Evolutionary conservation across 2,888 invertebrate genomes (phyloP), one percentile per base, ranked within the genome.

Genomic region (Erynnis tages): DNA sequence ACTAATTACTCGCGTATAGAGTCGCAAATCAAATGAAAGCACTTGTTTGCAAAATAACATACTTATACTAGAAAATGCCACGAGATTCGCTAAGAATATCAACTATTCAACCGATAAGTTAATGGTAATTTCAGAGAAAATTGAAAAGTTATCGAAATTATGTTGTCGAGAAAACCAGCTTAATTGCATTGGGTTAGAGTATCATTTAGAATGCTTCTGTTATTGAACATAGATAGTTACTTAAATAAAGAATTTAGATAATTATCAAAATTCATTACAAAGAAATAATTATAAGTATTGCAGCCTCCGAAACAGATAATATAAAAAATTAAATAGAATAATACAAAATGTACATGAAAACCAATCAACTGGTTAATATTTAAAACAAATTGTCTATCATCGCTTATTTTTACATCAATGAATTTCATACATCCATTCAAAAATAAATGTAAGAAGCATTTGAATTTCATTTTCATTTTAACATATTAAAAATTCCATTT

Each of bases 41-140:
- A 48, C 23, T 32, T 30, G 48, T 40, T 48, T 48, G 32, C 48
- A 48, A 48, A 48, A 48, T 37, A 38, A 19, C 19, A 16, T 48
- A 48, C 38, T 23, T 48, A 40, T 11, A 32, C 32, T 48, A 48
- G 16, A 48, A 34, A 40, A 48, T 40, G 48, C 29, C 48, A 25
- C 23, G 48, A 48, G 32, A 40, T 48, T 40, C 38, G 38, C 40
- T 40, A 23, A 48, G n/a, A 30, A 35, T 48, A 48, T 7, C 35
- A 30, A 48, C 3, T 19, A 8, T 30, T 6, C 14, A 44, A 30
- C 21, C 19, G 14, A 29, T 29, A 29, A 29, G 16, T 17, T 13
- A 30, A 8, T 17, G n/a, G n/a, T n/a, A n/a, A n/a, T 13, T 19
- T 21, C 17, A 21, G 4, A 13, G 7, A 13, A 11, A 16, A 10